These are phyloP conservation scores for Hydrophis major DNA, from an alignment of 2,797 vertebrate genomes.

Conservation along the genomic window DNA sequence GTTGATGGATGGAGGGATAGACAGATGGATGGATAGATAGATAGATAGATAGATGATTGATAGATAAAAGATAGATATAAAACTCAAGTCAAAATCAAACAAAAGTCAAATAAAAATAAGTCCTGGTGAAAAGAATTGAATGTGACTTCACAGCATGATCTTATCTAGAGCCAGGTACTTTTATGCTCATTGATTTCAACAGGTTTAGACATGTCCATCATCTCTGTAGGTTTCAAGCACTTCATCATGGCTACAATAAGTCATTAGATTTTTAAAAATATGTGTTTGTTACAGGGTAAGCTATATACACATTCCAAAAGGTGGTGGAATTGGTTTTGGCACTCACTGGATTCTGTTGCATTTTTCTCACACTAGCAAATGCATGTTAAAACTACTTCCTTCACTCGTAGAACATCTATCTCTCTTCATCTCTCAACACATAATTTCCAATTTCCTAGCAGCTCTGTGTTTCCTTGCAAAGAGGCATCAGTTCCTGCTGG, in stretches of 20 bases:
- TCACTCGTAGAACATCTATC: not conserved
- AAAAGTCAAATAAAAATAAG: not conserved
- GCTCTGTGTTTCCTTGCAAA: slow-evolving; percentile 4
- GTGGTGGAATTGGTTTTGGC: not conserved
- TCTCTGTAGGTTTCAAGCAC: not conserved
- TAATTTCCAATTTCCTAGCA: not conserved
- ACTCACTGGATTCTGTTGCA: not conserved
- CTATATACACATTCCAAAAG: not conserved
- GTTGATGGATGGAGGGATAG: too few species aligned
- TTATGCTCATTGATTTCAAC: not conserved
- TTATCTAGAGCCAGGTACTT: not conserved
- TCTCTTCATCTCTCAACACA: not conserved
- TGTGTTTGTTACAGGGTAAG: not conserved
- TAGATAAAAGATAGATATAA: not conserved
- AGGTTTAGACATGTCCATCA: not conserved
- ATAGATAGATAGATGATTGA: not conserved
- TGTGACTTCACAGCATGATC: not conserved
- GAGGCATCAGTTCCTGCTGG: slow-evolving; percentile 22
- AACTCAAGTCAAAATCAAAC: not conserved
- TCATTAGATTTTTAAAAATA: not conserved
- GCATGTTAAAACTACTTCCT: not conserved
- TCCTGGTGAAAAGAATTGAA: not conserved
- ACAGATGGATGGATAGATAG: too few species aligned
- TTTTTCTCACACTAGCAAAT: not conserved
- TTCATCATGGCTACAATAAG: not conserved